Conservation (phyloP, 2,113 vertebrate genomes). For the Morone chrysops region DNA sequence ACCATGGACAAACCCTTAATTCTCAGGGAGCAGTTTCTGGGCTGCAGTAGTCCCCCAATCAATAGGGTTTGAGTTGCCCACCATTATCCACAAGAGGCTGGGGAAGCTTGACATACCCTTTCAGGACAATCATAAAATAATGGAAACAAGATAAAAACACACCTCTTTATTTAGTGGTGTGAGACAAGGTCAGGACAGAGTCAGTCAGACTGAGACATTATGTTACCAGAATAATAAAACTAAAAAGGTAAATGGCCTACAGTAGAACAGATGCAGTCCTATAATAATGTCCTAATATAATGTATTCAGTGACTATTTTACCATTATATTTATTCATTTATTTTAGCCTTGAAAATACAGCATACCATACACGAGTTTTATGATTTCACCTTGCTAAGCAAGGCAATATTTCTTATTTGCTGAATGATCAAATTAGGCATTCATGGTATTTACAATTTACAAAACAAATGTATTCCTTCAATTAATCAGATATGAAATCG, state of each 20-base stretch:
- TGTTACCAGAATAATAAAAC: not conserved
- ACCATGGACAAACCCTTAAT: conserved; percentile 21
- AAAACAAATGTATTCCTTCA: too few species aligned
- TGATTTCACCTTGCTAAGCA: not conserved
- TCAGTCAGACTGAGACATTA: not conserved
- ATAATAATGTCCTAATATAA: not conserved
- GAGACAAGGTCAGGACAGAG: not conserved
- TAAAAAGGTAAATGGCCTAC: too few species aligned
- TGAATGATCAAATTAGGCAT: not conserved
- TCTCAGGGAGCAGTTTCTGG: conserved; percentile 5
- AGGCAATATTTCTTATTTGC: not conserved
- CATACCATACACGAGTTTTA: not conserved
- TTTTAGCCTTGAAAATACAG: not conserved
- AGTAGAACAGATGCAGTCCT: too few species aligned
- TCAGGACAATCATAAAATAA: conserved; percentile 24
- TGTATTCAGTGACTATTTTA: not conserved
- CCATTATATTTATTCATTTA: not conserved
- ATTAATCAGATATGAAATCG: too few species aligned
- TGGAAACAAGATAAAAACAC: conserved; percentile 29
- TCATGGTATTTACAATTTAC: not conserved
- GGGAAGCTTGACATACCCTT: conserved; percentile 29
- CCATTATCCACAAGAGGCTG: conserved; percentile 34
- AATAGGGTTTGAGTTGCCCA: conserved; percentile 11
- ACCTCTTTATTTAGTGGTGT: not conserved
- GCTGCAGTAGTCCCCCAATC: conserved; percentile 8